Conservation (phyloP, 2,888 invertebrate genomes). For the Trissolcus brochymenae region DNA sequence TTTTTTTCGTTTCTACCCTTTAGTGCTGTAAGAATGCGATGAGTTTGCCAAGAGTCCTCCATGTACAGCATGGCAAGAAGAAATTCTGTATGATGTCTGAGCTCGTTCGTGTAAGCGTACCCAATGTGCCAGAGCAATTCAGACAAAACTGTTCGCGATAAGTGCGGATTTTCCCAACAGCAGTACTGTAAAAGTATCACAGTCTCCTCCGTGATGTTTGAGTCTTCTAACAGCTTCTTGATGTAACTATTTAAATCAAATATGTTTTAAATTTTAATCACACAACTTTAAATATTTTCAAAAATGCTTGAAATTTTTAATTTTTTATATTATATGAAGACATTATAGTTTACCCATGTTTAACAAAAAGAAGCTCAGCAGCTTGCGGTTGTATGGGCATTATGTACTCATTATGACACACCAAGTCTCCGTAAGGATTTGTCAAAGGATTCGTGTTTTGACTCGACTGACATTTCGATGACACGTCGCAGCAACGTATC, state of each 20-base stretch:
- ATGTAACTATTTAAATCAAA: constrained; percentile 81
- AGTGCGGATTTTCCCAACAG: constrained; percentile 97
- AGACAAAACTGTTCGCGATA: constrained; percentile 91
- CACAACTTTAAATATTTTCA: no score
- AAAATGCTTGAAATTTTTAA: no score
- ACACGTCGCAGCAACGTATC: constrained; percentile 94
- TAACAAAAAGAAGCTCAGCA: constrained; percentile 88
- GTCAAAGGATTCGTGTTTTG: constrained; percentile 79
- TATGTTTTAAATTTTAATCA: no score
- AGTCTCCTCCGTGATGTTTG: constrained; percentile 93
- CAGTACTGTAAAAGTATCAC: constrained; percentile 93
- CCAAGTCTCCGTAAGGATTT: constrained; percentile 85
- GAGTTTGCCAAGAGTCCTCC: constrained; percentile 97
- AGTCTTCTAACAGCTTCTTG: constrained; percentile 96
- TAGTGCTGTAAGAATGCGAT: constrained; percentile 94
- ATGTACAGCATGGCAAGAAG: constrained; percentile 90
- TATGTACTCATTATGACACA: constrained; percentile 78
- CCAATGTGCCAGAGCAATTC: constrained; percentile 94
- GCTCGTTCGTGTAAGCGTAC: constrained; percentile 94
- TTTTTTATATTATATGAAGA: not conserved
- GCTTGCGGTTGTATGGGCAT: constrained; percentile 86
- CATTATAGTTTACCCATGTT: constrained; percentile 81
- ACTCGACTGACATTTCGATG: constrained; percentile 78
- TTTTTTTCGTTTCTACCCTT: constrained; percentile 80
- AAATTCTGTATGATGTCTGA: constrained; percentile 94